Base-by-base conservation (phyloP, 2,888 invertebrate genomes). In the Papilio protenor region DNA sequence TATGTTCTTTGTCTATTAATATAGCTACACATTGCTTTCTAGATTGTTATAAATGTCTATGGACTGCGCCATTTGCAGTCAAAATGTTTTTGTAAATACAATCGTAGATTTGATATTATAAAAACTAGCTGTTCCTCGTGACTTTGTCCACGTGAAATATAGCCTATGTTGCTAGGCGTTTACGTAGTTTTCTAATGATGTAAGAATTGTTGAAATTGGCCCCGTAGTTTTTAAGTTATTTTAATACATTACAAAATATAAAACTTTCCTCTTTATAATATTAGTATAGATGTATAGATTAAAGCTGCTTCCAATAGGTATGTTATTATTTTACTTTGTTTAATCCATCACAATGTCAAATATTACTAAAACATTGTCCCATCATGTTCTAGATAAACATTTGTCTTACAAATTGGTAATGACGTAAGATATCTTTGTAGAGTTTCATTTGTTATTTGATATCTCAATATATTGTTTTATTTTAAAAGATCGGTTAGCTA, bases 321-420 rank as follows among this genome's bases (percentile, higher is more conserved):
- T 8, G 18, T 14, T 55, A n/a, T n/a, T 55, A 55, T n/a, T 55
- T 21, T 21, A n/a, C 59, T 12, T 59, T 59, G 59, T 55, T 27
- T 64, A 64, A 33, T 64, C 64, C 64, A 64, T 64, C 64, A 64
- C 18, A 23, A 12, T 16, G 33, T 33, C 27, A 64, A 33, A 61
- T 16, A 49, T 40, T 3, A 52, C 59, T 11, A 23, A 33, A 33
- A 64, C 33, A 8, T 14, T 27, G 27, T 27, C 16, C 61, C 61
- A 61, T 61, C 59, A 59, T 18, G 33, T 64, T 64, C 64, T 2
- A 33, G 10, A 16, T 33, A 64, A 64, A 64, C 18, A 33, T 64
- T 64, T 64, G 27, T 64, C 33, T 18, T 64, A 33, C 21, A 33
- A 64, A 33, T 64, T 64, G 64, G 18, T 33, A 64, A 64, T 64